Conservation (phyloP, 2,113 vertebrate species). For the Trachemys scripta region DNA sequence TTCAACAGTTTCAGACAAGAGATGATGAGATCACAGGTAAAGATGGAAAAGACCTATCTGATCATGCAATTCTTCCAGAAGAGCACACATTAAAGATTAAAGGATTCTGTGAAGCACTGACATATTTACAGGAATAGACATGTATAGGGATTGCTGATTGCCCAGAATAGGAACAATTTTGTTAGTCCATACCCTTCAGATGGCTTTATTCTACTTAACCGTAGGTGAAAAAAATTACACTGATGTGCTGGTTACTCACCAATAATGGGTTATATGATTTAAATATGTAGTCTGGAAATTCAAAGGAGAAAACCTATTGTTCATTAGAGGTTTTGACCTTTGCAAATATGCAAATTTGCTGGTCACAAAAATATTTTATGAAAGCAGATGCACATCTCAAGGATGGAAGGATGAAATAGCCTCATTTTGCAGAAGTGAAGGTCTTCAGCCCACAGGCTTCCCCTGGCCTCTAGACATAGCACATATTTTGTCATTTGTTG, state of each 20-base stretch:
- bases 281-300: neutral
- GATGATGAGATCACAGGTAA: conserved; percentile 61
- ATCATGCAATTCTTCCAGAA: conserved; percentile 34
- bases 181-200: neutral
- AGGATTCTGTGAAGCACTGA: neutral
- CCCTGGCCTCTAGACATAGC: neutral
- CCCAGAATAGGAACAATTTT: neutral
- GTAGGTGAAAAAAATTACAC: fast-evolving
- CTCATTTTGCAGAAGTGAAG: neutral
- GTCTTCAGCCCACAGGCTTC: neutral
- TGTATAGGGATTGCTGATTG: conserved; percentile 58
- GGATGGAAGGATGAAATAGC: neutral
- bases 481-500: fast-evolving
- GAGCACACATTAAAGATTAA: neutral
- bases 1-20: conserved; percentile 67
- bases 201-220: neutral
- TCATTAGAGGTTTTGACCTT: neutral
- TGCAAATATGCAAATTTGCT: neutral
- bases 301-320: neutral
- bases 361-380: neutral
- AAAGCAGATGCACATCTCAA: neutral
- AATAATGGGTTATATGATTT: neutral
- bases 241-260: neutral
- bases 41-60: neutral
- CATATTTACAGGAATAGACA: neutral